A percentile compares a stretch with the other conserved stretches of the same genome.
phyloP scores from a whole-genome alignment of 2,888 invertebrate genomes.

The Phortica okadai region DNA sequence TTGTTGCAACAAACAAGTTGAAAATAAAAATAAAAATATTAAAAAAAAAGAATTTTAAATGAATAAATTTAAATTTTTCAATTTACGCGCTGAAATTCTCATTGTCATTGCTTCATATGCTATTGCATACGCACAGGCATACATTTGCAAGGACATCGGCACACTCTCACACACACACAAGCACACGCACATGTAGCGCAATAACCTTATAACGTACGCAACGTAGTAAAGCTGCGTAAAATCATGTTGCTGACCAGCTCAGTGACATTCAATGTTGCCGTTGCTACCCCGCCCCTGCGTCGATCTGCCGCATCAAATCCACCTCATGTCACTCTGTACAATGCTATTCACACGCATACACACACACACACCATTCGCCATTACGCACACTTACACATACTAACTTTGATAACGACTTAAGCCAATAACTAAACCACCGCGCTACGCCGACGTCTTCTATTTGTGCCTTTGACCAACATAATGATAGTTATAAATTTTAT shows the following conservation, averaged over 20 bases:
- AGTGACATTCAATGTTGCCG: not conserved
- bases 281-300: no score
- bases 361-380: not conserved
- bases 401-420: not conserved
- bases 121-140: no score
- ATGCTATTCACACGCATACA: not conserved
- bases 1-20: no score
- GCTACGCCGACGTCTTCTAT: not conserved
- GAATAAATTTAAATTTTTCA: no score
- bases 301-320: no score
- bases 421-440: not conserved
- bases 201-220: conserved; percentile 34
- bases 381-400: not conserved
- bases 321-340: no score
- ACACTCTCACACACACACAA: conserved; percentile 42
- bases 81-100: no score
- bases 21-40: no score
- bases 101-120: no score
- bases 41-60: no score
- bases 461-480: conserved; percentile 26
- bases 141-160: conserved; percentile 39
- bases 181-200: conserved; percentile 33
- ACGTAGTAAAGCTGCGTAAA: conserved; percentile 64
- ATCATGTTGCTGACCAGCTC: conserved; percentile 63
- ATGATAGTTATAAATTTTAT: conserved; percentile 42